Percentiles rank a stretch among this genome's conserved stretches.
phyloP scores from a whole-genome alignment of 2,888 invertebrate genomes.

The Yponomeuta plumbellus region DNA sequence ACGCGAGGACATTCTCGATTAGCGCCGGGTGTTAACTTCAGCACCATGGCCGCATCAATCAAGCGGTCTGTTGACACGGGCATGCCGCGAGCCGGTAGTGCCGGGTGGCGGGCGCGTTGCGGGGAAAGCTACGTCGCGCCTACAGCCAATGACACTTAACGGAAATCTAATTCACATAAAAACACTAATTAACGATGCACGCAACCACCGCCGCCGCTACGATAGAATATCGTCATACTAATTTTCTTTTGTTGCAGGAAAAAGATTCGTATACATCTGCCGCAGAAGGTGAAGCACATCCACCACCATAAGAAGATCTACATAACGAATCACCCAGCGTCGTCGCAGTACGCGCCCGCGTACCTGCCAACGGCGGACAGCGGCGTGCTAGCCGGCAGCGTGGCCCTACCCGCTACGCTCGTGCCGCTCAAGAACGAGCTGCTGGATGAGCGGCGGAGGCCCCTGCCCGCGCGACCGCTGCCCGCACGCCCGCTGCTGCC shows the following conservation, averaged over 20 bases:
- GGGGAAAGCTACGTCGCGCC: constrained; percentile 65
- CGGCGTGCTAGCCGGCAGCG: constrained; percentile 52
- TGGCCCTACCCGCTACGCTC: constrained; percentile 50
- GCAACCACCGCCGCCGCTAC: constrained; percentile 31
- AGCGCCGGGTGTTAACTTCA: background rate
- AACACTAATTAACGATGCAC: constrained; percentile 36
- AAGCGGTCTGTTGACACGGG: constrained; percentile 29
- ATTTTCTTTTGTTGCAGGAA: constrained; percentile 69
- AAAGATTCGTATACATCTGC: constrained; percentile 75
- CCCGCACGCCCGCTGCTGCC: constrained; percentile 50
- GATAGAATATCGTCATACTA: constrained; percentile 29
- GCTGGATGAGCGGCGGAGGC: constrained; percentile 47
- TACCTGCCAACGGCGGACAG: constrained; percentile 63
- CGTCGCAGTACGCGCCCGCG: constrained; percentile 67
- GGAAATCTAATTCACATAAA: constrained; percentile 40
- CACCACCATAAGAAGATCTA: constrained; percentile 74
- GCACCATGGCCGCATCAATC: constrained; percentile 1
- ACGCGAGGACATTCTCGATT: constrained; percentile 24
- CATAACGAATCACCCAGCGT: constrained; percentile 67
- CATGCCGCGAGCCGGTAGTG: constrained; percentile 39
- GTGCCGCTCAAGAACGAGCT: constrained; percentile 54
- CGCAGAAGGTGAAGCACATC: constrained; percentile 74
- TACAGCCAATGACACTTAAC: constrained; percentile 59
- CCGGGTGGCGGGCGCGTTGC: constrained; percentile 28
- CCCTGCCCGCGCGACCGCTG: constrained; percentile 27